These are phyloP conservation scores for Troides oblongomaculatus DNA, from an alignment of 2,888 invertebrate genomes.

Conservation along the genomic window DNA sequence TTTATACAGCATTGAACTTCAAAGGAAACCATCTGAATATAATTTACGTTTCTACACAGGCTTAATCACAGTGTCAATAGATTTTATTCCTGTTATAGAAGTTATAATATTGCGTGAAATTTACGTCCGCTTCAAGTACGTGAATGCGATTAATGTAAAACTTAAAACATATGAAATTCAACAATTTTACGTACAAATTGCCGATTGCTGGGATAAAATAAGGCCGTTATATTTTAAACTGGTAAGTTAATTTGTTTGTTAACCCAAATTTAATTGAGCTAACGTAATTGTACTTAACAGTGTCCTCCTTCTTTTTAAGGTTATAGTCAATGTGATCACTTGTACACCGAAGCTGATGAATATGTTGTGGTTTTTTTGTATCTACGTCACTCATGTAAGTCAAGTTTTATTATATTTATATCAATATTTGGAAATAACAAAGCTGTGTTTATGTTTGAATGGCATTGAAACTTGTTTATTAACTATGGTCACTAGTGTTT, in stretches of 20 bases:
- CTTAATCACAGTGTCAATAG: neutral
- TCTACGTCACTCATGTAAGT: constrained; percentile 14
- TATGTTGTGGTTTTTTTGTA: constrained; percentile 16
- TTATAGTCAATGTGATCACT: constrained; percentile 2
- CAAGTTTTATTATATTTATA: neutral
- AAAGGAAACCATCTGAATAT: neutral
- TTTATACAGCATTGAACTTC: neutral
- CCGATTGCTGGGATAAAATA: constrained; percentile 26
- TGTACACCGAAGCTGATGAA: constrained; percentile 24
- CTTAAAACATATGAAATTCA: constrained; percentile 1
- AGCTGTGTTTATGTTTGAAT: no score
- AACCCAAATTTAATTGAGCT: neutral
- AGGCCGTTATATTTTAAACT: constrained; percentile 24
- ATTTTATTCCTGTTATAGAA: constrained; percentile 8
- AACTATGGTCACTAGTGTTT: no score
- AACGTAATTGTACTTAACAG: neutral
- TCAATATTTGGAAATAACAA: no score
- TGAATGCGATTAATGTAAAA: neutral
- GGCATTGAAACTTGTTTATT: no score
- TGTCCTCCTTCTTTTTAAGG: neutral
- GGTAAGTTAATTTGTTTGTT: constrained; percentile 7
- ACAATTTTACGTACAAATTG: constrained; percentile 8
- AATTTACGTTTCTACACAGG: neutral
- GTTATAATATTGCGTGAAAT: constrained; percentile 5
- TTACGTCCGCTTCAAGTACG: neutral